These are phyloP conservation scores for Amphipyra berbera DNA, from an alignment of 2,888 invertebrate genomes.

Conservation along the genomic window DNA sequence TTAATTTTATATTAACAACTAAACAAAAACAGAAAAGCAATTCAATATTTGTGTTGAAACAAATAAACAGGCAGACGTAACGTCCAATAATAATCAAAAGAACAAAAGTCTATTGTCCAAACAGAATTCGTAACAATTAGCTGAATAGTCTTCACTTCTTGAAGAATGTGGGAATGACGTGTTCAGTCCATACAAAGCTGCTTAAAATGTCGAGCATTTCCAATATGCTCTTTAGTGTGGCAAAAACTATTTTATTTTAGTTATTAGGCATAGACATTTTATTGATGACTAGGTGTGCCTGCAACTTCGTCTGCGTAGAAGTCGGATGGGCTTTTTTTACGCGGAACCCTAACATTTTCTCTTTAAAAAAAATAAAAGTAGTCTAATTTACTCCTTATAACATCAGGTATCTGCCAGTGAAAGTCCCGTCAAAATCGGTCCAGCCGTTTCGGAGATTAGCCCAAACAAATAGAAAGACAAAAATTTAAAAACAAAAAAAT, in stretches of 20 bases:
- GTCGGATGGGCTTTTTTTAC: no score
- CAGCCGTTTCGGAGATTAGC: no score
- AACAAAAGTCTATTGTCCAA: conserved; percentile 23
- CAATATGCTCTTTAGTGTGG: conserved; percentile 17
- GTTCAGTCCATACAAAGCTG: conserved; percentile 11
- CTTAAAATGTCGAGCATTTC: conserved; percentile 17
- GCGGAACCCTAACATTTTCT: no score
- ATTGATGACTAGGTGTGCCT: background rate
- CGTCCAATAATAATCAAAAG: background rate
- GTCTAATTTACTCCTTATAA: no score
- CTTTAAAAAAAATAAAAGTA: no score
- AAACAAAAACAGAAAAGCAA: no score
- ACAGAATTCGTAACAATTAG: conserved; percentile 24
- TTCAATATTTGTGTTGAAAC: background rate
- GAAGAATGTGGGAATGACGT: conserved; percentile 34
- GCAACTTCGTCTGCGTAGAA: no score
- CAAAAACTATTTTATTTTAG: background rate
- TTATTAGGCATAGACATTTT: conserved; percentile 1
- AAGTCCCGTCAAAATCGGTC: no score
- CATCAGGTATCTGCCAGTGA: no score
- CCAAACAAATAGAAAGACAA: no score
- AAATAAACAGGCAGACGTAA: background rate
- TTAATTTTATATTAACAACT: no score
- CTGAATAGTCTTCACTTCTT: background rate
- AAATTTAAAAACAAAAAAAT: no score